These are phyloP conservation scores for Triplophysa bombifrons DNA, from an alignment of 2,797 vertebrate genomes.

Conservation along the genomic window DNA sequence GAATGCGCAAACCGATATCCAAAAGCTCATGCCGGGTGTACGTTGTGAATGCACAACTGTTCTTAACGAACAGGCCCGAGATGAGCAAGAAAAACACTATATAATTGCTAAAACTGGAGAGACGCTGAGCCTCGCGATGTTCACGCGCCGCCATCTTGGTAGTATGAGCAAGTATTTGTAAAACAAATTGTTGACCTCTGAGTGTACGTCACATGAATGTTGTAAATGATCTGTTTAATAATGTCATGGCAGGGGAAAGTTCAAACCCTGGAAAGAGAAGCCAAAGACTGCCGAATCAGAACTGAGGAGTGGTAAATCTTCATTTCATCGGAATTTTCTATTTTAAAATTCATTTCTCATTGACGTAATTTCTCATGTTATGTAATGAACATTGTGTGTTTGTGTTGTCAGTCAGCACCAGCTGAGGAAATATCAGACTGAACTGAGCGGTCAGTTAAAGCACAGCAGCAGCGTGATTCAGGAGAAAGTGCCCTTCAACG, in stretches of 20 bases:
- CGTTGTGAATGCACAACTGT: too few species aligned
- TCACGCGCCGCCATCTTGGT: too few species aligned
- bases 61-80: too few species aligned
- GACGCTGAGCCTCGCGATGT: too few species aligned
- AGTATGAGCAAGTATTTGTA: too few species aligned
- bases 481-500: conserved; percentile 99
- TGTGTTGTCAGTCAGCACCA: conserved; percentile 86
- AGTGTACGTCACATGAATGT: too few species aligned
- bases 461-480: conserved; percentile 92
- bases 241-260: conserved; percentile 82
- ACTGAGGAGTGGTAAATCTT: conserved; percentile 91
- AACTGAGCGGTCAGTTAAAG: conserved; percentile 91
- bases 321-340: neutral
- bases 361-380: neutral
- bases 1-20: too few species aligned
- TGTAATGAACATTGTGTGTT: neutral
- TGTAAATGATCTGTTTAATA: neutral
- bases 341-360: too few species aligned
- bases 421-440: conserved; percentile 90
- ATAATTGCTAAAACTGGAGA: too few species aligned
- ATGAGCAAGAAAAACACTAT: too few species aligned
- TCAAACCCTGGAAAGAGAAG: conserved; percentile 91
- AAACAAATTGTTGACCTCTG: too few species aligned
- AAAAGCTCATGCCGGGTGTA: too few species aligned
- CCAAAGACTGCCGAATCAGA: conserved; percentile 91